Conservation (phyloP, 64 coral and sea anemone genomes). For the Cladopsammia gracilis region DNA sequence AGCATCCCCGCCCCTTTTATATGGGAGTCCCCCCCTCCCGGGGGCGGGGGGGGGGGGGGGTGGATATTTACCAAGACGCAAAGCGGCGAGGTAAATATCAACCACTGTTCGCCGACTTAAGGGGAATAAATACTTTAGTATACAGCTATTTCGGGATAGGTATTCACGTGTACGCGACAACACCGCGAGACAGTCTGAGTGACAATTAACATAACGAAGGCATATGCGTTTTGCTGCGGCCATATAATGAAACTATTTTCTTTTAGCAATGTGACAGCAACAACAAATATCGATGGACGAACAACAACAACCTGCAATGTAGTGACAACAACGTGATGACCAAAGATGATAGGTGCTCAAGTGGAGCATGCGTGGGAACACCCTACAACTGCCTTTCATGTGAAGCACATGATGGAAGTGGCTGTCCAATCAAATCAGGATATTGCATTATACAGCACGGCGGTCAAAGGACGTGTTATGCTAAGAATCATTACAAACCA, state of each 20-base stretch:
- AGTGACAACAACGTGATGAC: conserved; percentile 84
- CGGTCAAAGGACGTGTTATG: conserved; percentile 72
- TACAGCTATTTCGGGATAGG: too few relatives aligned
- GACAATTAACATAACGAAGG: too few relatives aligned
- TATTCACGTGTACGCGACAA: too few relatives aligned
- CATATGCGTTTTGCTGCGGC: not conserved
- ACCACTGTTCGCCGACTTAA: too few relatives aligned
- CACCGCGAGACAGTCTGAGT: too few relatives aligned
- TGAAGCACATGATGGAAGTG: conserved; percentile 83
- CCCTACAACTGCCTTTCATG: conserved; percentile 85
- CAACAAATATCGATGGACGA: conserved; percentile 55
- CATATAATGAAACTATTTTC: not conserved
- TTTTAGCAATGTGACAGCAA: conserved; percentile 74
- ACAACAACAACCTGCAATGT: conserved; percentile 73
- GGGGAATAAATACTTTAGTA: too few relatives aligned
- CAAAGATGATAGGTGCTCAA: conserved; percentile 81
- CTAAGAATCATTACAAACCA: conserved; percentile 71
- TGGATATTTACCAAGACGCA: too few relatives aligned
- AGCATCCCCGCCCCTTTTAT: too few relatives aligned
- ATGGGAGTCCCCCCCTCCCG: too few relatives aligned
- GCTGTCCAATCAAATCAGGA: conserved; percentile 71
- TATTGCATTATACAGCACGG: conserved; percentile 73
- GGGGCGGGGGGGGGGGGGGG: too few relatives aligned
- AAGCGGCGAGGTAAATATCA: too few relatives aligned
- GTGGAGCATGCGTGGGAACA: conserved; percentile 74